Evolutionary conservation across 1,140 invertebrate genomes (phyloP), one percentile per base, ranked within the genome.

Genomic region (Camponotus floridanus): DNA sequence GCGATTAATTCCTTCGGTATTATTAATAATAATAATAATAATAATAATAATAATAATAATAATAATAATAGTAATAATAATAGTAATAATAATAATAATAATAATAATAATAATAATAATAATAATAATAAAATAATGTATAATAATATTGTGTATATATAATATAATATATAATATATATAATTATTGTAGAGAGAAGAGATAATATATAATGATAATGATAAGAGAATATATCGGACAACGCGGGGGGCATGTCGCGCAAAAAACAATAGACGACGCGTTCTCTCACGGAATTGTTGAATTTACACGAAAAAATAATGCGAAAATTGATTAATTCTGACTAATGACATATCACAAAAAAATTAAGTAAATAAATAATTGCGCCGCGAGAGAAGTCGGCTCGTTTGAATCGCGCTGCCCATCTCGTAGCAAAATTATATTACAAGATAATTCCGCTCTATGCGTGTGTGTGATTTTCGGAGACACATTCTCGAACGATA

Each of bases 1-100:
- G 68, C 87, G 80, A 89, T 92, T 91, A 92, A 93, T 88, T 90
- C 89, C 26, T 26, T 26, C 87, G 85, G 88, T 91, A 91, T 90
- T 87, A n/a, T n/a, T n/a, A n/a, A n/a, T n/a, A 90, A 91, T 92
- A 88, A 89, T 89, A 33, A n/a, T 86, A 88, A 51, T 55, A 83
- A 74, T 62, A 67, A 88, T 88, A 90, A 90, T 87, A 45, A 88
- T 90, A 78, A 88, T 92, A 81, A 84, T 87, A 86, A 67, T 84
- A 68, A 74, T 76, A 84, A 67, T 76, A 68, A 68, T 80, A 26
- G 59, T 84, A 84, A 70, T 86, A 85, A 76, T 74, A 65, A 68
- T 80, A 74, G 59, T 80, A 15, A 65, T 67, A 68, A 68, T 59
- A 76, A 74, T 80, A 85, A 59, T 86, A 70, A 39, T 74, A 68